Conservation (phyloP, 1,140 invertebrate genomes). For the Archegozetes longisetosus region DNA sequence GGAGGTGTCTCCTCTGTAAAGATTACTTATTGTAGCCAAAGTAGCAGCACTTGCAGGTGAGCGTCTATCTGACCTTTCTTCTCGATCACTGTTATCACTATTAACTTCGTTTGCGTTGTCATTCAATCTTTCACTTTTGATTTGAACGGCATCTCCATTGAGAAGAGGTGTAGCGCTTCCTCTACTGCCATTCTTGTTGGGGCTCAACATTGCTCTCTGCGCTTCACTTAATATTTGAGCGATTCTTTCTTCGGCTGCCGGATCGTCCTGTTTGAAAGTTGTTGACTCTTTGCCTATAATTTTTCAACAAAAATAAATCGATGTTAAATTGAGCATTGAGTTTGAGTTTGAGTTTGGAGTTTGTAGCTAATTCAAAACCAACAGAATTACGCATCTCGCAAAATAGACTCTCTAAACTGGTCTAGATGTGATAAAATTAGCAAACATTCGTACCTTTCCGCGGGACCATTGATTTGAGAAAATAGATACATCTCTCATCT, state of each 20-base stretch:
- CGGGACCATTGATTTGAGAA: slow-evolving; percentile 92
- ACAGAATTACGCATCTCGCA: too few relatives aligned
- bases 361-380: too few relatives aligned
- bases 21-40: slow-evolving; percentile 12
- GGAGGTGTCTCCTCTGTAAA: not conserved
- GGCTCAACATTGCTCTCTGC: slow-evolving; percentile 32
- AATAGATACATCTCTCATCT: slow-evolving; percentile 87
- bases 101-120: slow-evolving; percentile 14
- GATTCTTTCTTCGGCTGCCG: slow-evolving; percentile 77
- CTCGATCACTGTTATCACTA: slow-evolving; percentile 8
- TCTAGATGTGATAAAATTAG: slow-evolving; percentile 3
- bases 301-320: slow-evolving; percentile 12
- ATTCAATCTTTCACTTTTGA: slow-evolving; percentile 6
- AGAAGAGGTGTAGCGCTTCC: not conserved
- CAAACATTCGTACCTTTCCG: slow-evolving; percentile 66
- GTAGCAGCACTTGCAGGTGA: slow-evolving; percentile 18
- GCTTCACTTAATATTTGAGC: slow-evolving; percentile 85
- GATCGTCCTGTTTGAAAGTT: slow-evolving; percentile 42
- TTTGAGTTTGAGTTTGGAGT: too few relatives aligned
- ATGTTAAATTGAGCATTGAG: not conserved
- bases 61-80: not conserved
- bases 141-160: not conserved
- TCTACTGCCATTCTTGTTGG: not conserved
- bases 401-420: too few relatives aligned
- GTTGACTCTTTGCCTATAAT: slow-evolving; percentile 50